Evolutionary conservation across 2,888 invertebrate species (phyloP).

Genomic region (Eupithecia insigniata): DNA sequence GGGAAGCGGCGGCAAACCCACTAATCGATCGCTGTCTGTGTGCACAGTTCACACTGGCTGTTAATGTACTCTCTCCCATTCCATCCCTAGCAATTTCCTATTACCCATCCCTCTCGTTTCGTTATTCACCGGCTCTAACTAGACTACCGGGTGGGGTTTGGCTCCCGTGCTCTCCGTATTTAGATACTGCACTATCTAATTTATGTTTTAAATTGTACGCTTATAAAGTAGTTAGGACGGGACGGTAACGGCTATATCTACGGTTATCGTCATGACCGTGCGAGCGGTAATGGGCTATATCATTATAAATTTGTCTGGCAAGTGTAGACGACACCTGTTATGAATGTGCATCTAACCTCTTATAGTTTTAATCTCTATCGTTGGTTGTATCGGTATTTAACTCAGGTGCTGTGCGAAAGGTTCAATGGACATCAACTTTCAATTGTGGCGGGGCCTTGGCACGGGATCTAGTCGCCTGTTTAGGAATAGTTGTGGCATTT

Average conservation of each 20-base stretch:
- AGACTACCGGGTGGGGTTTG: conserved; percentile 72
- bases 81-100: conserved; percentile 57
- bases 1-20: conserved; percentile 67
- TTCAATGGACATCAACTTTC: conserved; percentile 72
- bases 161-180: conserved; percentile 80
- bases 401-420: conserved; percentile 54
- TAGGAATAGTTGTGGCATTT: conserved; percentile 76
- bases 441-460: conserved; percentile 76
- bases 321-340: conserved; percentile 61
- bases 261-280: conserved; percentile 71
- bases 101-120: conserved; percentile 74
- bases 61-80: conserved; percentile 73
- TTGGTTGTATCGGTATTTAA: conserved; percentile 51
- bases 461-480: conserved; percentile 63
- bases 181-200: conserved; percentile 82
- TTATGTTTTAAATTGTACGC: conserved; percentile 80
- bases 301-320: conserved; percentile 77
- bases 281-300: conserved; percentile 72
- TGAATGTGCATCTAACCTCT: conserved; percentile 63
- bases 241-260: conserved; percentile 71
- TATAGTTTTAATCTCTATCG: conserved; percentile 55
- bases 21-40: conserved; percentile 83
- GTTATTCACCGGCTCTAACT: conserved; percentile 80
- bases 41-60: conserved; percentile 71
- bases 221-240: conserved; percentile 68